Evolutionary conservation across 1,140 invertebrate species (phyloP).

Genomic region (Agrypnia vestita): DNA sequence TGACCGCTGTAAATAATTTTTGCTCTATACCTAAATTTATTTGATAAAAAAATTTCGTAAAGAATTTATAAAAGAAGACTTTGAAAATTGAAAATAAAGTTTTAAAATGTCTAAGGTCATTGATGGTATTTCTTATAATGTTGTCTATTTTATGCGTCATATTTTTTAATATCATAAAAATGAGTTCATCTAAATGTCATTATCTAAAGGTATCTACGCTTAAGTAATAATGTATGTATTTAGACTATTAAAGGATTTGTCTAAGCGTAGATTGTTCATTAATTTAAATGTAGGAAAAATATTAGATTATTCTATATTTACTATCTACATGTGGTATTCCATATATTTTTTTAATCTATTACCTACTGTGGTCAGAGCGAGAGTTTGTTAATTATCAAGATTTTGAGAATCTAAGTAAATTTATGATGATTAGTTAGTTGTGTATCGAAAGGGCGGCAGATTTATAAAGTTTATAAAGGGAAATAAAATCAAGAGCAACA

Average conservation of each 20-base stretch:
- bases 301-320: too few species aligned
- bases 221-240: conserved; percentile 29
- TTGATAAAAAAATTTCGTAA: not conserved
- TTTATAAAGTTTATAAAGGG: too few species aligned
- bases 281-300: not conserved
- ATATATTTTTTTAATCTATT: too few species aligned
- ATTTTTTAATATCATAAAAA: conserved; percentile 27
- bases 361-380: too few species aligned
- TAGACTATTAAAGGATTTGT: conserved; percentile 1
- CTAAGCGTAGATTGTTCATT: not conserved
- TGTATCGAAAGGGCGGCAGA: too few species aligned
- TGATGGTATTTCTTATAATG: not conserved
- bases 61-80: not conserved
- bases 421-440: too few species aligned
- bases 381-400: too few species aligned
- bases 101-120: conserved; percentile 6
- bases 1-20: too few species aligned
- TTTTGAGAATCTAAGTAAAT: too few species aligned
- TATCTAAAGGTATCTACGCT: conserved; percentile 16
- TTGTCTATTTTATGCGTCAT: conserved; percentile 24
- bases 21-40: too few species aligned
- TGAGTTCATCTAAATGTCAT: conserved; percentile 31
- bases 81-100: not conserved
- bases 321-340: too few species aligned
- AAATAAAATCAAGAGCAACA: too few species aligned